A percentile compares a stretch with the other conserved stretches of the same genome.
phyloP scores from a whole-genome alignment of 2,113 vertebrate genomes.

The Perca flavescens region DNA sequence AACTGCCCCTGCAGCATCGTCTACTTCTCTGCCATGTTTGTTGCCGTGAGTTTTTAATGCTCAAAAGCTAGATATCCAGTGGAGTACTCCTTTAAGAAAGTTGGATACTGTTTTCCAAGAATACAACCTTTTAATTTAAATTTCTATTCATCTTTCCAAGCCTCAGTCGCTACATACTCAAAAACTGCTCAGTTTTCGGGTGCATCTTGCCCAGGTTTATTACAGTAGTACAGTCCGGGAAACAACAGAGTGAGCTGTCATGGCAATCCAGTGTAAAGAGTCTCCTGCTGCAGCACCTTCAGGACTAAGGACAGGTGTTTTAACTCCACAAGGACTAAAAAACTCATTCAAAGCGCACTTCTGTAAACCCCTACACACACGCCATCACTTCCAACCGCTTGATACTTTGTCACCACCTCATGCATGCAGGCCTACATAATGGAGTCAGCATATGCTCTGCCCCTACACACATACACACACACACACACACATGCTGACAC shows the following conservation, averaged over 20 bases:
- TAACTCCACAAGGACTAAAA: not conserved
- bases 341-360: not conserved
- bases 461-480: not conserved
- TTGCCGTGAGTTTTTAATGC: too few species aligned
- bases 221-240: too few species aligned
- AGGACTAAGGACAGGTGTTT: not conserved
- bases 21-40: too few species aligned
- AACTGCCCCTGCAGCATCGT: too few species aligned
- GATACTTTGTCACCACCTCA: not conserved
- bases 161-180: not conserved
- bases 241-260: not conserved
- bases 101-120: not conserved
- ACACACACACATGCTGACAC: slow-evolving; percentile 37
- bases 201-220: not conserved
- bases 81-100: not conserved
- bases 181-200: not conserved
- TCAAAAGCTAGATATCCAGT: too few species aligned
- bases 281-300: not conserved
- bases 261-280: not conserved
- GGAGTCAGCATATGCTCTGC: slow-evolving; percentile 21
- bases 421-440: slow-evolving; percentile 3
- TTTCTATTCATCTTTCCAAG: not conserved
- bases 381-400: not conserved
- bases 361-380: not conserved
- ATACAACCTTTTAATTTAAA: not conserved